phyloP scores from a whole-genome alignment of 2,113 vertebrate species.

The Spea bombifrons region DNA sequence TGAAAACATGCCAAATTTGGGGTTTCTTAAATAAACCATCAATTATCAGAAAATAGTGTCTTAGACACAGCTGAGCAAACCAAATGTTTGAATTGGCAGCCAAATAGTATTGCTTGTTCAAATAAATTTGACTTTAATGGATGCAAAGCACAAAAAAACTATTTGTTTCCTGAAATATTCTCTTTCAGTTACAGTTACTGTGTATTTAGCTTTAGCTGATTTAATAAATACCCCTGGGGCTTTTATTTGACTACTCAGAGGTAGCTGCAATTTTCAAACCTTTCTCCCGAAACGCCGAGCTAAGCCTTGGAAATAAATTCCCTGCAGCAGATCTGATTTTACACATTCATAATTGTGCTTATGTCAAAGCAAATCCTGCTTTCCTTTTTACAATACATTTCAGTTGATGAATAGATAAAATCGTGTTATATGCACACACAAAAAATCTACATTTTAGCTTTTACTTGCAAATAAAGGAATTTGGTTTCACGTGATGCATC shows the following conservation, averaged over 20 bases:
- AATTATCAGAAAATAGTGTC: too few relatives aligned
- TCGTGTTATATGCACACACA: background rate
- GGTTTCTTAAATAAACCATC: too few relatives aligned
- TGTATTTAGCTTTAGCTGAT: background rate
- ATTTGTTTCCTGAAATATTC: background rate
- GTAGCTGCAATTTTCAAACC: conserved; percentile 1
- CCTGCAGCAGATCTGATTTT: background rate
- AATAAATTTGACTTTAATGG: background rate
- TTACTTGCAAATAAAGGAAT: too few relatives aligned
- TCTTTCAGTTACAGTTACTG: background rate
- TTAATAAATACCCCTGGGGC: background rate
- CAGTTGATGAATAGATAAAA: background rate
- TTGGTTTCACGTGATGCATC: too few relatives aligned
- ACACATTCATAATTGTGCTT: background rate
- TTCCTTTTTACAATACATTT: background rate
- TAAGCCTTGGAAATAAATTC: background rate
- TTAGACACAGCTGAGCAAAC: too few relatives aligned
- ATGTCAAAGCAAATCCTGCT: background rate
- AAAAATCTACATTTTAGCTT: too few relatives aligned
- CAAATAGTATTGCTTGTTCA: too few relatives aligned
- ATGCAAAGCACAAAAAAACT: background rate
- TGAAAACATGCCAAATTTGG: too few relatives aligned
- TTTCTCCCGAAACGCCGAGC: background rate
- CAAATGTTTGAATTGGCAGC: too few relatives aligned
- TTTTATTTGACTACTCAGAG: background rate